Evolutionary conservation across 2,797 vertebrate species (phyloP), one percentile per base, ranked within the genome.

Genomic region (Neostethus bicornis): DNA sequence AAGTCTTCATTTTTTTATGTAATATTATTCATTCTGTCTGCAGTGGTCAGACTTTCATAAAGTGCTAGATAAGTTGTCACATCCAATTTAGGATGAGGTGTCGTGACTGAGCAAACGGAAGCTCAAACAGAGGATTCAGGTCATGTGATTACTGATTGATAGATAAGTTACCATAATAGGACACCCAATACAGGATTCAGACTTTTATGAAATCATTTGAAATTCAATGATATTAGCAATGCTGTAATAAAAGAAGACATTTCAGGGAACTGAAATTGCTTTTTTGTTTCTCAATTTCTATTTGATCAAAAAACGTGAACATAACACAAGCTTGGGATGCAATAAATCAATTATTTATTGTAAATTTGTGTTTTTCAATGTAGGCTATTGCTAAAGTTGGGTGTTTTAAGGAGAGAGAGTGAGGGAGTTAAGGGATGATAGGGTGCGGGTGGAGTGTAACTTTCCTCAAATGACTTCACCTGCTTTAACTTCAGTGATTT

Each of bases 41-140:
- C 25, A 23, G 51, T 34, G 50, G 42, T 53, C 1, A 56, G 72
- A 50, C 76, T 75, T 78, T 62, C 72, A 66, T 59, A 55, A 80
- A 80, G 69, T 62, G 65, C 54, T 42, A 78, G 70, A 86, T 84
- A 77, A 83, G 61, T 67, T 73, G 79, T 81, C 82, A 76, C 77
- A 84, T 83, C 67, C 57, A 53, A 80, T 83, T 80, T 77, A 45
- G 58, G 64, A 16, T 58, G 23, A 67, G 69, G 57, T 73, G 61
- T 79, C 51, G 42, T 58, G 69, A 73, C 31, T 52, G 68, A 76
- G 61, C 44, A 65, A 72, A 54, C 38, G 70, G 62, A 67, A 42
- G 58, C 57, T 77, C 65, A 66, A 73, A 66, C 35, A 48, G 58
- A 53, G 45, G 34, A 77, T 67, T 53, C 61, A 41, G 77, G 53